Conservation (phyloP, 2,888 invertebrate genomes). For the Drosophila merina region DNA sequence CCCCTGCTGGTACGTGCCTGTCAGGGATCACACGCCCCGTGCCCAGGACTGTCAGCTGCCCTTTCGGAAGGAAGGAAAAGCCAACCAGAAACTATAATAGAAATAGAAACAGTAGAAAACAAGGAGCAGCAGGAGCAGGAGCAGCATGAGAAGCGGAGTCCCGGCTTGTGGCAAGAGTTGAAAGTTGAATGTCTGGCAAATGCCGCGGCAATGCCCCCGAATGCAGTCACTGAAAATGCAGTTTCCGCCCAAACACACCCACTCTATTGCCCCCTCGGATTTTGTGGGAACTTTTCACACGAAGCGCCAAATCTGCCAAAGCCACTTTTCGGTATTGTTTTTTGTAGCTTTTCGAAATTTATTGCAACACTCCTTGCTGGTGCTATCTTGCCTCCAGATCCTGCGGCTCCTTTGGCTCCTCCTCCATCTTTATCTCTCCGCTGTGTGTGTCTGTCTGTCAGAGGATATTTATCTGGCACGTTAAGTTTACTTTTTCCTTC, state of each 20-base stretch:
- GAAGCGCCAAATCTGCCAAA: conserved; percentile 57
- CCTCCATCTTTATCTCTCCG: conserved; percentile 50
- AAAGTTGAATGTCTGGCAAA: conserved; percentile 82
- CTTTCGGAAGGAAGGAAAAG: conserved; percentile 22
- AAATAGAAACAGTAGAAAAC: conserved; percentile 30
- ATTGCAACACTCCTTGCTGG: conserved; percentile 72
- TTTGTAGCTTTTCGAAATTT: conserved; percentile 71
- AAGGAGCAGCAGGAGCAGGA: conserved; percentile 5
- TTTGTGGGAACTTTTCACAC: conserved; percentile 65
- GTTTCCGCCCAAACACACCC: conserved; percentile 10
- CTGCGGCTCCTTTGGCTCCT: conserved; percentile 8
- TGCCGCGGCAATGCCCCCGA: conserved; percentile 76
- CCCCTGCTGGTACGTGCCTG: conserved; percentile 33
- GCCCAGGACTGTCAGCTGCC: conserved; percentile 56
- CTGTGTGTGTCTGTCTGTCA: conserved; percentile 53
- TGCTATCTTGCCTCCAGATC: conserved; percentile 40
- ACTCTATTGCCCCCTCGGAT: neutral
- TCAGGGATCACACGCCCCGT: conserved; percentile 23
- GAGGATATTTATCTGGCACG: conserved; percentile 80
- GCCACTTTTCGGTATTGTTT: conserved; percentile 65
- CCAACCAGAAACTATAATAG: conserved; percentile 19
- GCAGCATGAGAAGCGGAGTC: conserved; percentile 1
- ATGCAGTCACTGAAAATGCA: conserved; percentile 57
- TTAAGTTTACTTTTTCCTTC: conserved; percentile 73
- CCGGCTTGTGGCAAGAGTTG: conserved; percentile 72